Percentiles rank a stretch among this genome's conserved stretches.
phyloP scores from a whole-genome alignment of 2,113 vertebrate species.

The Trematomus loennbergii region DNA sequence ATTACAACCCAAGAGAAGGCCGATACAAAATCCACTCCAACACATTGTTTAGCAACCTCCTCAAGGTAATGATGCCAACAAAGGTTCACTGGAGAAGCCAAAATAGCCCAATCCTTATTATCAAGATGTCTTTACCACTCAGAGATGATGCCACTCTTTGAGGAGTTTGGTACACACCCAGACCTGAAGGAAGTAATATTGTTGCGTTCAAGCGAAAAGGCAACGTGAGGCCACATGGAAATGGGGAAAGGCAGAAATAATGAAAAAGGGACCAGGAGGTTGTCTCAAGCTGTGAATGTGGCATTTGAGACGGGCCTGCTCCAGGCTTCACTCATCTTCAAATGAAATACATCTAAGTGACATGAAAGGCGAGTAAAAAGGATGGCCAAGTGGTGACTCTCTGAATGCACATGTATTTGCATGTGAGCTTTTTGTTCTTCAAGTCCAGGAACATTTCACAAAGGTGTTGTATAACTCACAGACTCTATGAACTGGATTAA shows the following conservation, averaged over 20 bases:
- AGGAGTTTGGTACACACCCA: conserved; percentile 4
- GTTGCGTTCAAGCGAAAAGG: conserved; percentile 17
- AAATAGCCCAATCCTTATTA: conserved; percentile 7
- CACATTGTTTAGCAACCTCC: conserved; percentile 26
- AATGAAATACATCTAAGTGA: conserved; percentile 46
- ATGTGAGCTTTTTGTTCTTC: background rate
- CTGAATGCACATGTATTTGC: background rate
- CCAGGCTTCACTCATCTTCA: conserved; percentile 35
- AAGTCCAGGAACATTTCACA: background rate
- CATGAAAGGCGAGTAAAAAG: conserved; percentile 19
- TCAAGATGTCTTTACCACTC: conserved; percentile 9
- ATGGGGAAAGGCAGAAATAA: conserved; percentile 22
- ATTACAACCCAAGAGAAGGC: conserved; percentile 31
- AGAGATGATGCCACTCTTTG: conserved; percentile 16
- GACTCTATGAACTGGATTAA: background rate
- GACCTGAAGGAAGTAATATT: background rate
- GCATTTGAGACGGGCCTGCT: conserved; percentile 55
- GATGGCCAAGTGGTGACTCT: conserved; percentile 1
- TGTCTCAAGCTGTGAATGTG: conserved; percentile 47
- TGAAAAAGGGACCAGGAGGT: conserved; percentile 34
- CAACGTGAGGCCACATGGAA: conserved; percentile 6
- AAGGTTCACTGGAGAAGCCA: conserved; percentile 9
- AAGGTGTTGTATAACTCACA: background rate
- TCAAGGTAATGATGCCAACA: conserved; percentile 18
- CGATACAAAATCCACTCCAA: conserved; percentile 13